phyloP scores from a whole-genome alignment of 1,140 invertebrate species.

The Andrena cerasifolii region DNA sequence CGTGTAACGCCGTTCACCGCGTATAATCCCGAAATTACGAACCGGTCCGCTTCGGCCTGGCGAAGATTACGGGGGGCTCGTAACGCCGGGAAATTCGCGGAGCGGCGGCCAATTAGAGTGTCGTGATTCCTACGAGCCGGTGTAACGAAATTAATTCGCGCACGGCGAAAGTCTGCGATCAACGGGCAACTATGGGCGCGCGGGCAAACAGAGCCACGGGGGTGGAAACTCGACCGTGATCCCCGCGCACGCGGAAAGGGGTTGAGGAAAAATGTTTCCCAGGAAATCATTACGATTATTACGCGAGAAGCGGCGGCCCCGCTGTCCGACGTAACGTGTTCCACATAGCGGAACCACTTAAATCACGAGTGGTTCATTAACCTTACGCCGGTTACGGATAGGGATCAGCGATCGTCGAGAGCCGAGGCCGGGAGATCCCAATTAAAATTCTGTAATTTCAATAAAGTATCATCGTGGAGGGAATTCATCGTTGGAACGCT shows the following conservation, averaged over 20 bases:
- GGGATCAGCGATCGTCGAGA: conserved; percentile 35
- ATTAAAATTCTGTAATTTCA: conserved; percentile 53
- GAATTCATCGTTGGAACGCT: conserved; percentile 16
- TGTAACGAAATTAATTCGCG: conserved; percentile 25
- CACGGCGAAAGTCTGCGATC: neutral
- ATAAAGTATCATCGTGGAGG: conserved; percentile 34
- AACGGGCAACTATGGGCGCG: neutral
- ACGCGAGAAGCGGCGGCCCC: neutral
- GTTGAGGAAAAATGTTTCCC: conserved; percentile 16
- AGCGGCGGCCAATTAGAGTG: conserved; percentile 38
- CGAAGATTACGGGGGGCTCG: too few species aligned
- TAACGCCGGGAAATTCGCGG: conserved; percentile 1
- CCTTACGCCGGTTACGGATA: conserved; percentile 41
- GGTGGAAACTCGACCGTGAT: neutral
- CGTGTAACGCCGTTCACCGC: too few species aligned
- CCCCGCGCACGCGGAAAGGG: too few species aligned
- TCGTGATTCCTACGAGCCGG: conserved; percentile 14
- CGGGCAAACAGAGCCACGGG: neutral
- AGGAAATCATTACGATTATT: conserved; percentile 37
- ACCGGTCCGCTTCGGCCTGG: too few species aligned
- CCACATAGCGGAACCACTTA: conserved; percentile 24
- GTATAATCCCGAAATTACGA: too few species aligned
- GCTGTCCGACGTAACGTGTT: conserved; percentile 20
- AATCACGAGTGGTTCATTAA: conserved; percentile 60
- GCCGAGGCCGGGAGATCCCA: conserved; percentile 24